Evolutionary conservation across 2,888 invertebrate species (phyloP).

Genomic region (Lysandra coridon): DNA sequence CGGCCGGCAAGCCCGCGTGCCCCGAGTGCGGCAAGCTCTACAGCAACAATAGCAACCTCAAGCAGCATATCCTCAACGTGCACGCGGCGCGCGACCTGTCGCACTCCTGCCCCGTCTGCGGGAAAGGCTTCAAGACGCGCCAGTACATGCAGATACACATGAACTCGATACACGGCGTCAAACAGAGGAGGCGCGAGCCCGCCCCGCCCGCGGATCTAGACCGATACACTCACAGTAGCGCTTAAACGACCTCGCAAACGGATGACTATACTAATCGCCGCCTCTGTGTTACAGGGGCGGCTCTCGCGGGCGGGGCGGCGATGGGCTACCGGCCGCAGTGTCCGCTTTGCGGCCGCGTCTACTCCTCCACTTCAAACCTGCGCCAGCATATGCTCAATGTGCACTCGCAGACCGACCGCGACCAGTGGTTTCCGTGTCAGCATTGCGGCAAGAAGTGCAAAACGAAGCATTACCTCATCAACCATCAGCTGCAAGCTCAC

Average conservation of each 20-base stretch:
- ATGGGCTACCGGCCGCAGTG: slow-evolving; percentile 83
- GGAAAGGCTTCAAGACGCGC: slow-evolving; percentile 85
- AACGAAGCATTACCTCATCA: slow-evolving; percentile 88
- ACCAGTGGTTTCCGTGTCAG: slow-evolving; percentile 86
- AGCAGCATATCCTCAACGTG: slow-evolving; percentile 85
- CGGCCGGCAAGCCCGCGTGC: slow-evolving; percentile 80
- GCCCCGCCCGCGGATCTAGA: slow-evolving; percentile 56
- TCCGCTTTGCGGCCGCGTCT: slow-evolving; percentile 85
- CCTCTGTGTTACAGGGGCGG: slow-evolving; percentile 85
- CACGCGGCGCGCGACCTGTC: slow-evolving; percentile 82
- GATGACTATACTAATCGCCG: slow-evolving; percentile 73
- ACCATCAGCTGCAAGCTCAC: slow-evolving; percentile 87
- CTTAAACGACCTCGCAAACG: slow-evolving; percentile 58
- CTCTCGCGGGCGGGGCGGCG: slow-evolving; percentile 79
- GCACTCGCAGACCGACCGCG: slow-evolving; percentile 85
- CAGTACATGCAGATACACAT: slow-evolving; percentile 86
- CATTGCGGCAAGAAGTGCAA: slow-evolving; percentile 88
- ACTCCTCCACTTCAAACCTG: slow-evolving; percentile 87
- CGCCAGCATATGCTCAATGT: slow-evolving; percentile 89
- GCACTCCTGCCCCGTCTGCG: slow-evolving; percentile 83
- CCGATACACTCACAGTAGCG: slow-evolving; percentile 69
- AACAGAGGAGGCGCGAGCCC: slow-evolving; percentile 79
- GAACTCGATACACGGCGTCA: slow-evolving; percentile 84
- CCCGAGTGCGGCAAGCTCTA: slow-evolving; percentile 85
- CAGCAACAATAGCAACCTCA: slow-evolving; percentile 85